phyloP scores from a whole-genome alignment of 2,113 vertebrate species.

The Nothocercus nigrocapillus region DNA sequence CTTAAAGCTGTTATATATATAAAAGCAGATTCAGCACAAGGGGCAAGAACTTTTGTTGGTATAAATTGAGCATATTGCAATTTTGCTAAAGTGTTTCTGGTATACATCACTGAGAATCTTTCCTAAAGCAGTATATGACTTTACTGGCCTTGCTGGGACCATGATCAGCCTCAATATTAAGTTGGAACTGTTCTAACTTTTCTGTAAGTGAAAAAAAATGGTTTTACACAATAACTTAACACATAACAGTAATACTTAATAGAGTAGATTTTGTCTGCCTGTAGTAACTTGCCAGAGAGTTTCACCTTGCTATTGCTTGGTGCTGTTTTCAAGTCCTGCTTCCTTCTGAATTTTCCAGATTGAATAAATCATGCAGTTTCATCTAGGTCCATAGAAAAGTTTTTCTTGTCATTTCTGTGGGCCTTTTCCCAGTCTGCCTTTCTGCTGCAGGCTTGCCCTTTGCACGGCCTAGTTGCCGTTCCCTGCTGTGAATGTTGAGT shows the following conservation, averaged over 20 bases:
- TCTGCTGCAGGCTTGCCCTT: not conserved
- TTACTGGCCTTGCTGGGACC: not conserved
- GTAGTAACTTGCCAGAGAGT: not conserved
- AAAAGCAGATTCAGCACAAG: not conserved
- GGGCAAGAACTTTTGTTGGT: not conserved
- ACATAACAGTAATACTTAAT: not conserved
- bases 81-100: not conserved
- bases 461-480: not conserved
- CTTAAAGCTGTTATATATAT: not conserved
- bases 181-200: not conserved
- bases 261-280: not conserved
- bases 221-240: too few species aligned
- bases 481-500: not conserved
- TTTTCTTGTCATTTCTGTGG: not conserved
- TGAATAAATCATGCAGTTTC: not conserved
- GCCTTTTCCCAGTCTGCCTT: too few species aligned
- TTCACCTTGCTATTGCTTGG: not conserved
- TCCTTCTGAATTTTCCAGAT: not conserved
- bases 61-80: not conserved
- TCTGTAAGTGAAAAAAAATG: not conserved
- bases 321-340: not conserved
- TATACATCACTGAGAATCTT: not conserved
- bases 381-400: not conserved
- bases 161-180: not conserved
- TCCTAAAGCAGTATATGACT: not conserved